A percentile compares a stretch with the other conserved stretches of the same genome.
Conservation (phyloP, 2,113 vertebrate genomes). For the Halichoeres trimaculatus region DNA sequence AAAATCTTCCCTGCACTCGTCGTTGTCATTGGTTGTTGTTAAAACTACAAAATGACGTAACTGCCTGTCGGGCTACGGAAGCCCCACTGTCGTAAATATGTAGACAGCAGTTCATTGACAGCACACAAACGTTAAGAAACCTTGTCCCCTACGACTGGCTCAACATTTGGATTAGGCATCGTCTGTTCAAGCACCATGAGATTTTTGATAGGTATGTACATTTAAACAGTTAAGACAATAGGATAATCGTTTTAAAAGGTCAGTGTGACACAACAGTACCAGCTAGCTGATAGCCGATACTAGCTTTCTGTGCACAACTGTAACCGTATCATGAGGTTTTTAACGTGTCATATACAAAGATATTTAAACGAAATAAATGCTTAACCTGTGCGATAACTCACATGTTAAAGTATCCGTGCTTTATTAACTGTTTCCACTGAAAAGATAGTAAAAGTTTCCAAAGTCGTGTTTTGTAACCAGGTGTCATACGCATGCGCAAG, state of each 20-base stretch:
- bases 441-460: neutral
- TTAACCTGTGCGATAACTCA: fast-evolving
- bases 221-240: no score
- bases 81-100: neutral
- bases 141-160: neutral
- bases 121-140: neutral
- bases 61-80: neutral
- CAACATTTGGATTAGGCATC: fast-evolving
- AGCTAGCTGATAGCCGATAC: constrained; percentile 33
- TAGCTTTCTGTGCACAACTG: neutral
- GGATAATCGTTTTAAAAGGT: constrained; percentile 13
- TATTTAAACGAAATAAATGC: neutral
- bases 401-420: neutral
- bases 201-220: constrained; percentile 81
- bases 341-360: neutral
- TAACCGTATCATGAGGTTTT: neutral
- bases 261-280: constrained; percentile 29
- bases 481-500: constrained; percentile 61
- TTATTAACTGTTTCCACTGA: neutral
- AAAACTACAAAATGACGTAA: constrained; percentile 49
- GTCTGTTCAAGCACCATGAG: constrained; percentile 65
- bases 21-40: no score
- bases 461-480: constrained; percentile 67
- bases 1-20: neutral
- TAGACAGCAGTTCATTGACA: neutral